Evolutionary conservation across 2,113 vertebrate genomes (phyloP).

Genomic region (Siniperca chuatsi): DNA sequence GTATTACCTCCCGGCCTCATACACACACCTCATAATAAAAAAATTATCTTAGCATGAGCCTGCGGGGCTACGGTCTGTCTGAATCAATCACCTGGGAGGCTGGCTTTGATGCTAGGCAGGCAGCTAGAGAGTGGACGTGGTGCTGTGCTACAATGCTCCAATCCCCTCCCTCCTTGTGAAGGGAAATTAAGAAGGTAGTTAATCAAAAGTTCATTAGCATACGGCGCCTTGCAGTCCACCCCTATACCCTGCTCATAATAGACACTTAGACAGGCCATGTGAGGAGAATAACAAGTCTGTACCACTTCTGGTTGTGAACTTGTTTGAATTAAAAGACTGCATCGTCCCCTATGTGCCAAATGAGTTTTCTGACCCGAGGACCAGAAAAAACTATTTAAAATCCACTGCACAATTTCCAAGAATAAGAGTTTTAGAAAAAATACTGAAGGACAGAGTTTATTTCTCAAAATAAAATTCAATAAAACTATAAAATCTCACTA

Average conservation of each 20-base stretch:
- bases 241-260: slow-evolving; percentile 69
- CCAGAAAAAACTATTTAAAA: slow-evolving; percentile 26
- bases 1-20: slow-evolving; percentile 40
- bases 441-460: not conserved
- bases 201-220: slow-evolving; percentile 84
- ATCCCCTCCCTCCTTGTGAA: slow-evolving; percentile 68
- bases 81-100: slow-evolving; percentile 75
- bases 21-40: slow-evolving; percentile 65
- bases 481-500: not conserved
- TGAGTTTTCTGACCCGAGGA: slow-evolving; percentile 65
- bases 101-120: slow-evolving; percentile 52
- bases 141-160: slow-evolving; percentile 46
- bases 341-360: slow-evolving; percentile 33
- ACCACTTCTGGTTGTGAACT: slow-evolving; percentile 38
- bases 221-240: slow-evolving; percentile 58
- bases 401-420: slow-evolving; percentile 5
- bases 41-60: slow-evolving; percentile 78
- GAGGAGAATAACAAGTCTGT: slow-evolving; percentile 71
- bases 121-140: slow-evolving; percentile 32
- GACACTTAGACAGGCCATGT: slow-evolving; percentile 63
- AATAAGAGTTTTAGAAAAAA: not conserved
- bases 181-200: slow-evolving; percentile 82
- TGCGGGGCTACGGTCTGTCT: slow-evolving; percentile 46
- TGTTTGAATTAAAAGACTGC: slow-evolving; percentile 40
- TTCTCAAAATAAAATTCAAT: not conserved